Evolutionary conservation across 2,113 vertebrate genomes (phyloP).

Genomic region (Bothrops jararaca): DNA sequence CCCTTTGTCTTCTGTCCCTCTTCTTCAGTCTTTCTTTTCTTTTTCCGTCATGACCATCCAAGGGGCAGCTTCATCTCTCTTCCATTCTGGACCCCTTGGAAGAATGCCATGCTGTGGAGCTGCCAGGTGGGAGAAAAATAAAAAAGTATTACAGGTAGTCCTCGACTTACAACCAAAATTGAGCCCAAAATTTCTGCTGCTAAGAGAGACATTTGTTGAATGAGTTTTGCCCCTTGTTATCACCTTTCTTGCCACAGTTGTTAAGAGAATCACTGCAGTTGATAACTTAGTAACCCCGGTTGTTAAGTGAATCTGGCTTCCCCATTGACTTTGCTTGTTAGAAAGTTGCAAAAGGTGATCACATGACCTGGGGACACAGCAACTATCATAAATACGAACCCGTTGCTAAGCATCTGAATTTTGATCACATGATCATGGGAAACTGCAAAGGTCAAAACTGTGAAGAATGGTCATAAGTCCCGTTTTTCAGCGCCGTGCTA

Average conservation of each 20-base stretch:
- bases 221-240: neutral
- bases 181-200: neutral
- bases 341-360: neutral
- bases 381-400: neutral
- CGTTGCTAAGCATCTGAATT: neutral
- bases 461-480: neutral
- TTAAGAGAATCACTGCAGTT: neutral
- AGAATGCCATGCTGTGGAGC: slow-evolving; percentile 83
- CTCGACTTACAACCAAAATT: neutral
- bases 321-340: neutral
- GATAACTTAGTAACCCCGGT: neutral
- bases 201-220: neutral
- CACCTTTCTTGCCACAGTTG: neutral
- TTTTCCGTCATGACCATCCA: neutral
- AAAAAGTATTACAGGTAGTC: neutral
- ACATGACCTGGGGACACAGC: neutral
- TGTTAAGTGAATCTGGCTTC: neutral
- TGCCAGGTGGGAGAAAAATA: slow-evolving; percentile 25
- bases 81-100: slow-evolving; percentile 84
- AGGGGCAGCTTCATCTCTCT: slow-evolving; percentile 74
- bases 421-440: neutral
- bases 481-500: neutral
- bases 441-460: neutral
- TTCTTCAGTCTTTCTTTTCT: neutral
- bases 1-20: neutral